These are phyloP conservation scores for Lemur catta DNA, from an alignment of 2,797 vertebrate genomes.

Conservation along the genomic window DNA sequence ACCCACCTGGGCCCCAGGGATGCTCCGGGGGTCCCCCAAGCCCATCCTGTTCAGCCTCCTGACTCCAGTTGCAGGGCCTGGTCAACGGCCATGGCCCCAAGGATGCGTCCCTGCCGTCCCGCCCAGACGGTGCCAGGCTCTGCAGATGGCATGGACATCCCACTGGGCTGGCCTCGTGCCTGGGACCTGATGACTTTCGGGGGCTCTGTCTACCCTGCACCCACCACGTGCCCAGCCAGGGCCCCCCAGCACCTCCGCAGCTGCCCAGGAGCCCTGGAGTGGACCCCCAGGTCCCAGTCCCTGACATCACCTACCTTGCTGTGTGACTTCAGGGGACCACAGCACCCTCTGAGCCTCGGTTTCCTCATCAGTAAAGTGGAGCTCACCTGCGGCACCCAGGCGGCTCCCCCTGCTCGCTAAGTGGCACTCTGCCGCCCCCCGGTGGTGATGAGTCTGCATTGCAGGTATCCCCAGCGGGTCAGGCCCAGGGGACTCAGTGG, in stretches of 20 bases:
- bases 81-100: rapidly evolving
- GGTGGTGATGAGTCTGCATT: not conserved
- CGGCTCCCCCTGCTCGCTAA: not conserved
- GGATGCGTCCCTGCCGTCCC: not conserved
- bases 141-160: not conserved
- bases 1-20: not conserved
- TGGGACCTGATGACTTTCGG: rapidly evolving
- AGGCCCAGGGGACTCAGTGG: rapidly evolving
- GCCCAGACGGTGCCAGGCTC: rapidly evolving
- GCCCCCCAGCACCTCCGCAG: not conserved
- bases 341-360: not conserved
- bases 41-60: not conserved
- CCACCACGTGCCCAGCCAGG: not conserved
- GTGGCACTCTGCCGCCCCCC: constrained; percentile 51
- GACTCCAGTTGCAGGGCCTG: not conserved
- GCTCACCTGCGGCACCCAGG: not conserved
- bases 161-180: not conserved
- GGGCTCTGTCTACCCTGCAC: not conserved
- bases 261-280: not conserved
- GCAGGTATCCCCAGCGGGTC: not conserved
- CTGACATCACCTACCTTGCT: not conserved
- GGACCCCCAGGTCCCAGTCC: rapidly evolving
- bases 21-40: rapidly evolving
- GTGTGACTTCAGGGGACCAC: not conserved
- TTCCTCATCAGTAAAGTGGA: not conserved